Base-by-base conservation (phyloP, 2,797 vertebrate genomes). In the Acanthurus lineatus region DNA sequence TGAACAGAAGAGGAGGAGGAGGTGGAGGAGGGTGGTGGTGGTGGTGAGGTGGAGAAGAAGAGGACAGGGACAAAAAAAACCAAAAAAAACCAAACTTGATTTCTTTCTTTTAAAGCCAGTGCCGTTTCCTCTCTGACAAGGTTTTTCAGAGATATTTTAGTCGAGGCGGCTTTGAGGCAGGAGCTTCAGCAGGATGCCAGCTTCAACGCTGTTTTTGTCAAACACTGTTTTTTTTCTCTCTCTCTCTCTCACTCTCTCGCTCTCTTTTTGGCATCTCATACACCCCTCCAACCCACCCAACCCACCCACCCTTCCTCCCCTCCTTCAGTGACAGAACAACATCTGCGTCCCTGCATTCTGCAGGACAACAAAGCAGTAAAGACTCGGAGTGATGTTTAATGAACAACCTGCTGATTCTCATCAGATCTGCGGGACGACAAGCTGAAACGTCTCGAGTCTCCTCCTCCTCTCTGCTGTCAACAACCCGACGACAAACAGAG, bases 401-500 rank as follows among this genome's bases (percentile, higher is more conserved):
- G 65, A 82, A 81, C 76, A 88, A 84, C 74, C 71, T 54, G 58
- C 67, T 77, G 83, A 79, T 79, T 78, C 38, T 25, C 25, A 25
- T 86, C 70, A 72, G 83, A 82, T 42, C 86, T 73, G 73, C 77
- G 62, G 70, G 69, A 73, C 35, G 32, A 64, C 19, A 3, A 59
- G 52, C 69, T 73, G 42, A 77, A 86, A 63, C 22, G 16, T 61
- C 63, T 60, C 49, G 3, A 25, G 59, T 62, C 78, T 52, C 61
- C 81, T 69, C 66, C 63, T 61, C 25, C 75, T 32, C 73, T 64
- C 54, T 35, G 83, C 68, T 73, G 81, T 88, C 83, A 79, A 82
- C 78, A 82, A 75, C 59, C 81, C 22, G 35, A 71, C 45, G 32
- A 82, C 81, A 73, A 80, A 90, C 82, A 89, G 72, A 85, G 77